Base-by-base conservation (phyloP, 2,888 invertebrate species). In the Frankliniella fusca region DNA sequence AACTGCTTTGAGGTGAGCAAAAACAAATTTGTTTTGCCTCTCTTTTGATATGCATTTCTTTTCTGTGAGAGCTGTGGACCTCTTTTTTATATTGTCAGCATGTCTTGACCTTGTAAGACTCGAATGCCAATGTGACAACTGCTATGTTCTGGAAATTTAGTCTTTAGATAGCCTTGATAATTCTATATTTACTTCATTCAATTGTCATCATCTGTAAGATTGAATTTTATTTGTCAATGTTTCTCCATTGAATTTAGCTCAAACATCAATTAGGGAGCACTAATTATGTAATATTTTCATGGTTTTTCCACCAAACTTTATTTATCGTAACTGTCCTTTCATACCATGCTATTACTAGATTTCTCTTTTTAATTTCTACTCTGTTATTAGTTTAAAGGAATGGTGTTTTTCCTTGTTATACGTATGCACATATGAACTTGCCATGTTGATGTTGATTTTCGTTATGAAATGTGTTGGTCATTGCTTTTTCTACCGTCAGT, bases 111-210 rank as follows among this genome's bases (percentile, higher is more conserved):
- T 76, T 76, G 70, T 76, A 76, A 76, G 70, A 76, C n/a, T 76
- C 70, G 27, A 76, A 76, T 76, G 70, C 70, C 70, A 27, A 76
- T 76, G 27, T 76, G 70, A 76, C 70, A 76, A 76, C 27, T 76
- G 70, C 70, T 76, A 27, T 76, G 27, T 76, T 76, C 70, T 1
- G 70, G 10, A 76, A 76, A 76, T 23, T 76, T 76, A 76, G 70
- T 76, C 70, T 76, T 76, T 76, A 76, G 70, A 76, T 76, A 76
- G 70, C 70, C 27, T 76, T 76, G 70, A 76, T 76, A 76, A 76
- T 76, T 76, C 70, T 76, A 27, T 76, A 76, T 76, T 76, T 76
- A 27, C 70, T 76, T 23, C 70, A 76, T 23, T 27, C n/a, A 76
- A 76, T 12, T 23, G 70, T 76, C 12, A 61, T 76, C 12, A 61